Base-by-base conservation (phyloP, 1,140 invertebrate species). In the Popillia japonica region DNA sequence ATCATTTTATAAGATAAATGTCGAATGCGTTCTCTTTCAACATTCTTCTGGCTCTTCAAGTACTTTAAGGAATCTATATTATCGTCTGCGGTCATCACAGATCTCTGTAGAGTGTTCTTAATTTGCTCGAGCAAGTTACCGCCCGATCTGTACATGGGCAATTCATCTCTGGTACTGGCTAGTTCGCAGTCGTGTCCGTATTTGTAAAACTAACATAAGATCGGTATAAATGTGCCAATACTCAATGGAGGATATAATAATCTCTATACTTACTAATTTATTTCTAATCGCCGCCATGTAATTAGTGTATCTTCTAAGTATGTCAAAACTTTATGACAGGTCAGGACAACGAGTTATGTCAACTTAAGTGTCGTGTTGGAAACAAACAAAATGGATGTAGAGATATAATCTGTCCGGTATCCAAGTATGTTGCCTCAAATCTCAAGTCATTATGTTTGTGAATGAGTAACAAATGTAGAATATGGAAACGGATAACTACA, bases 121-220 rank as follows among this genome's bases (percentile, higher is more conserved):
- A 74, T 74, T 9, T 74, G 72, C 14, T 20, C 23, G 3, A 34
- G 9, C 3, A 74, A 9, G 17, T 74, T 74, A 40, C 23, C 72
- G 9, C 72, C 72, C 3, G 72, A 40, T 40, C 72, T 74, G 23
- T 23, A 74, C 72, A 74, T 74, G 23, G 72, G 72, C 14, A 74
- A 27, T 1, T 74, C 72, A 14, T 74, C 72, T 40, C 72, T 40
- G 27, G 40, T 44, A 14, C 17, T 41, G 0, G 72, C n/a, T 14
- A 74, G 3, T 44, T 74, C 72, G 41, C 72, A 74, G 2, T 74
- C 72, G 17, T 74, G 72, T 11, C 72, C 72, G n/a, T 74, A 74
- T 40, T 40, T 40, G n/a, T 23, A 23, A 20, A 74, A 74, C 72
- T 74, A 20, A 17, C 41, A 41, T 4, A 1, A 34, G 4, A 34